These are phyloP conservation scores for Columba janthina DNA, from an alignment of 2,113 vertebrate species.

Conservation along the genomic window DNA sequence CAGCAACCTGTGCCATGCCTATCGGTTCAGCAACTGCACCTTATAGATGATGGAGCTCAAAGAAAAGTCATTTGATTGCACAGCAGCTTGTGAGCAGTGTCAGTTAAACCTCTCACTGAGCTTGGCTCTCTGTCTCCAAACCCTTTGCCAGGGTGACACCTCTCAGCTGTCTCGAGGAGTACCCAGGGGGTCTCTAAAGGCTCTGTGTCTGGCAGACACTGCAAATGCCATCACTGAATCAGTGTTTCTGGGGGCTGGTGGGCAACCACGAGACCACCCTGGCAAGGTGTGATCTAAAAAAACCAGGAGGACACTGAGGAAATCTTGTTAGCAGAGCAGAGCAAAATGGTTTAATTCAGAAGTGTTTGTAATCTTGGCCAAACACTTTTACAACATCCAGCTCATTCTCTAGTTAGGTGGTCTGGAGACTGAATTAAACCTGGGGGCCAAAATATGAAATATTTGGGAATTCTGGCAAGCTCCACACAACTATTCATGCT, in stretches of 20 bases:
- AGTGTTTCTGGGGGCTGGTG: background rate
- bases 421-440: conserved; percentile 46
- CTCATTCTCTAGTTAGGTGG: conserved; percentile 44
- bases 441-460: conserved; percentile 29
- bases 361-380: conserved; percentile 32
- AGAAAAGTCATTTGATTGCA: background rate
- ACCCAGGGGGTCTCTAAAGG: background rate
- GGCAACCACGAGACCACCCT: conserved; percentile 7
- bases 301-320: background rate
- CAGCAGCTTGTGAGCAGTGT: background rate
- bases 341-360: conserved; percentile 3
- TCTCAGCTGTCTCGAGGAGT: fast-evolving
- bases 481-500: background rate
- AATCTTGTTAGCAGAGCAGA: background rate
- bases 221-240: background rate
- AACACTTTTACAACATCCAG: background rate
- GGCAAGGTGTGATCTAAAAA: background rate
- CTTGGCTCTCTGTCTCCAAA: background rate
- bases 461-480: conserved; percentile 49
- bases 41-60: background rate
- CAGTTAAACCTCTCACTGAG: background rate
- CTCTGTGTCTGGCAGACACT: background rate
- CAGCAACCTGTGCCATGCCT: background rate
- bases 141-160: background rate
- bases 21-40: background rate